Evolutionary conservation across 2,888 invertebrate species (phyloP), one percentile per base, ranked within the genome.

Genomic region (Neocrepidodera transversa): DNA sequence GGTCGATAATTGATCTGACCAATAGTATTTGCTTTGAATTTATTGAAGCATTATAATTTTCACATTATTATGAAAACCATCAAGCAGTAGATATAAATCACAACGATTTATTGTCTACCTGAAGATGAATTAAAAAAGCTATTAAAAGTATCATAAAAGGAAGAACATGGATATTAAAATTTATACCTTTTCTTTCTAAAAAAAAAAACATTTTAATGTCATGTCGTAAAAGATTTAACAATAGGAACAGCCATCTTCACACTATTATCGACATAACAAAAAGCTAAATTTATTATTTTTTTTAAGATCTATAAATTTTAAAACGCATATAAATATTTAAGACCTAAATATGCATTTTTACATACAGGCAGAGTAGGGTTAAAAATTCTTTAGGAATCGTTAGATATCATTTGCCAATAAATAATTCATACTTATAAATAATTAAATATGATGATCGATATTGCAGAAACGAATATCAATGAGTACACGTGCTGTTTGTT

Each of bases 401-500:
- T 14, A 30, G 7, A 38, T 40, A 52, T 13, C 18, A 14, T 20
- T 43, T 23, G 32, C 43, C 17, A 45, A 53, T 53, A 53, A 43
- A 26, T 53, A 13, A 53, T 53, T 42, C 42, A 30, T 30, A n/a
- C 52, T 53, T 43, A 53, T 43, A 42, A 53, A 53, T 53, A 53
- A 53, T 53, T 51, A 53, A 53, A 53, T 30, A 43, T 53, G 13
- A 43, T 43, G 32, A 53, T 53, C 52, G 10, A 42, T 43, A 20
- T n/a, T 18, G 52, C 43, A 42, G 16, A 43, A 42, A 53, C 14
- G 52, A 53, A 53, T 53, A 53, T 43, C 43, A 43, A 53, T 53
- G 42, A 43, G 52, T 43, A 18, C 52, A 53, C 52, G 52, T 53
- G 52, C 36, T 53, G 32, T 43, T 53, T 43, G 32, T 43, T 60